These are phyloP conservation scores for Nothocercus julius DNA, from an alignment of 2,113 vertebrate genomes.

Conservation along the genomic window DNA sequence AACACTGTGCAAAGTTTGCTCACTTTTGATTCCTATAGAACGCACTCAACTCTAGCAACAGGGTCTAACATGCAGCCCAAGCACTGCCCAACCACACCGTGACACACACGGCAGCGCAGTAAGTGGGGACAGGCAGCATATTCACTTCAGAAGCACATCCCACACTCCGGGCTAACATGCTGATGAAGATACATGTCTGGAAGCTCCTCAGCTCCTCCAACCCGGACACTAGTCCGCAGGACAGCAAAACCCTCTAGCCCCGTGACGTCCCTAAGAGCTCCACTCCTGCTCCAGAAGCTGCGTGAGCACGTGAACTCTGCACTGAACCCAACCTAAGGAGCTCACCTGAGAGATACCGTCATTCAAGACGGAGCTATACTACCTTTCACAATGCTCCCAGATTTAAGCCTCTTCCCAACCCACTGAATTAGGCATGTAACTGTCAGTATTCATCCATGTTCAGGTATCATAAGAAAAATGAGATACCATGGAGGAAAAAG, in stretches of 20 bases:
- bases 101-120: background rate
- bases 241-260: background rate
- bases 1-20: background rate
- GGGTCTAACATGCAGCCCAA: background rate
- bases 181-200: background rate
- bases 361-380: background rate
- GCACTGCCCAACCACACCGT: background rate
- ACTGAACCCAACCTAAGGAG: background rate
- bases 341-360: background rate
- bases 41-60: background rate
- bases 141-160: accelerated
- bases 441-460: background rate
- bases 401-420: background rate
- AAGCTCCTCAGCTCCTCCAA: background rate
- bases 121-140: background rate
- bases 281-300: background rate
- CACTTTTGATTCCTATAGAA: background rate
- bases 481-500: background rate
- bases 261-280: background rate
- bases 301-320: background rate
- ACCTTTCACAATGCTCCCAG: background rate
- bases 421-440: background rate
- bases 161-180: background rate
- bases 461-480: background rate
- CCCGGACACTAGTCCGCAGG: background rate